Base-by-base conservation (phyloP, 1,140 invertebrate species). In the Homarus americanus region DNA sequence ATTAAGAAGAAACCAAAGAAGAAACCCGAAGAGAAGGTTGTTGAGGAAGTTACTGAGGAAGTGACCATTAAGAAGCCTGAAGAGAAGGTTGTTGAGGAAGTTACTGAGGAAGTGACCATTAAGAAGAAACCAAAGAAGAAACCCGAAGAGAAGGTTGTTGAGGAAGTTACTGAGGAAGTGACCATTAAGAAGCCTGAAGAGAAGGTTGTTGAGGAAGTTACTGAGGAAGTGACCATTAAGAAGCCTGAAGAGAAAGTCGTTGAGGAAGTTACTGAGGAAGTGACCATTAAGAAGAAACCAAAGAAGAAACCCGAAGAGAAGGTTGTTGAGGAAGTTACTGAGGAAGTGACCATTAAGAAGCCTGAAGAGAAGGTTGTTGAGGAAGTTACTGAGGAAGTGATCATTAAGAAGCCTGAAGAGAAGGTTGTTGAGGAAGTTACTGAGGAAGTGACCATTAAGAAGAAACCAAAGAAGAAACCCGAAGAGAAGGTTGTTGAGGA, bases 41-140 rank as follows among this genome's bases (percentile, higher is more conserved):
- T 41, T 32, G 63, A 66, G 32, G 63, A 82, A 44, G 76, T 76
- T 32, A 32, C 24, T 38, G 53, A 79, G 12, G 75, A 79, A n/a
- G 53, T 69, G 17, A 87, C n/a, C 28, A 38, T 75, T 5, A 75
- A 75, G 41, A 75, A 75, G 38, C 82, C 82, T 20, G 34, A 84
- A 5, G 66, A 84, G 63, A 83, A 83, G 82, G 24, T 49, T 28
- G 44, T 40, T 72, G 82, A 84, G 41, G 66, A 84, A 40, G 40
- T 84, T 15, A 84, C 34, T 72, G 82, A 72, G 66, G 84, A 94
- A 44, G 91, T 93, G 40, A 88, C 93, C 41, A 15, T 82, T n/a
- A 88, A 88, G 91, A 94, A 85, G 93, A 94, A 87, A 94, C 93
- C 92, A 94, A 95, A 93, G 93, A 93, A 49, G 83, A 84, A 72